phyloP scores from a whole-genome alignment of 2,113 vertebrate species.

The Microcebus murinus region DNA sequence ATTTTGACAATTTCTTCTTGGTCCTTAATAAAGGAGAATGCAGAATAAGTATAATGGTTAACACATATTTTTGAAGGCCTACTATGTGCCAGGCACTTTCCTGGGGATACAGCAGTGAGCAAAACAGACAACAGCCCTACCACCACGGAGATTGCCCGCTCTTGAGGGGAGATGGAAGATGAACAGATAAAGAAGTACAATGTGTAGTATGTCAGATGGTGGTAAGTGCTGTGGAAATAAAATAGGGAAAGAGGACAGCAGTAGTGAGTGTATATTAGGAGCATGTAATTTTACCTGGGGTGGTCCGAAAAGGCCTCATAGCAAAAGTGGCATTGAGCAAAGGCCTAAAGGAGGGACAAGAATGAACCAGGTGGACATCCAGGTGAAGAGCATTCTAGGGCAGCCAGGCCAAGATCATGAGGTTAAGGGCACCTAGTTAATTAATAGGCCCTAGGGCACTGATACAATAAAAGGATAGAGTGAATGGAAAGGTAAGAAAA shows the following conservation, averaged over 20 bases:
- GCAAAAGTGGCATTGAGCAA: not conserved
- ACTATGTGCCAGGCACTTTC: not conserved
- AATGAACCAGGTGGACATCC: not conserved
- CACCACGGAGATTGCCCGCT: not conserved
- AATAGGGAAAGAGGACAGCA: not conserved
- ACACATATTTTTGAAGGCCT: not conserved
- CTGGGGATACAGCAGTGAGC: not conserved
- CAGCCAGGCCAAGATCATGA: not conserved
- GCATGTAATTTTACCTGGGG: not conserved
- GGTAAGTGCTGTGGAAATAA: not conserved
- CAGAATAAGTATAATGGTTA: not conserved
- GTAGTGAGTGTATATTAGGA: not conserved
- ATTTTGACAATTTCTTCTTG: not conserved
- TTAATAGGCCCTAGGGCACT: not conserved
- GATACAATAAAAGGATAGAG: not conserved
- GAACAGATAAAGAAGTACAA: not conserved
- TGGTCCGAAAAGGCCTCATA: not conserved
- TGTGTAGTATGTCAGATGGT: not conserved
- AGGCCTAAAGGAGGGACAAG: not conserved
- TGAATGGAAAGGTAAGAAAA: not conserved
- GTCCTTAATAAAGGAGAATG: not conserved
- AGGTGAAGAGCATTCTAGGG: not conserved
- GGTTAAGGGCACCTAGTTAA: not conserved
- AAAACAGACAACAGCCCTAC: not conserved
- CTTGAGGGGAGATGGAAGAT: not conserved